Evolutionary conservation across 2,888 invertebrate species (phyloP).

Genomic region (Drosophila bunnanda): DNA sequence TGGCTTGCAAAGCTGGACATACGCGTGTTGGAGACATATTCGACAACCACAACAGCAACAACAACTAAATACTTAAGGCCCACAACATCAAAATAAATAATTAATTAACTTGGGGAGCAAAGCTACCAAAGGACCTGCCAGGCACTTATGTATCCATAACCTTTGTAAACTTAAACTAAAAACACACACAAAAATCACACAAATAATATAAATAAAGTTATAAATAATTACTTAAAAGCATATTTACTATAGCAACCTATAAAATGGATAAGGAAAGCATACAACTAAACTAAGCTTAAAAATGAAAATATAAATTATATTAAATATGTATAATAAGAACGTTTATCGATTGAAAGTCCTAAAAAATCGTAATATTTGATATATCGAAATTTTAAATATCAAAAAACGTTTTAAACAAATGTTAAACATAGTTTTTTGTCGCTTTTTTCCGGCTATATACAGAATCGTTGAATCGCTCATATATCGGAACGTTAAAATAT

Average conservation of each 20-base stretch:
- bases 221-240: neutral
- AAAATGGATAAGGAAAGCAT: neutral
- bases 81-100: constrained; percentile 10
- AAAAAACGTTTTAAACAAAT: neutral
- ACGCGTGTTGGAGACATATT: constrained; percentile 85
- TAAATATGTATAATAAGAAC: neutral
- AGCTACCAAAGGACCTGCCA: neutral
- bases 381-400: neutral
- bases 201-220: neutral
- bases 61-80: constrained; percentile 15
- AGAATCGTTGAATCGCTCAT: neutral
- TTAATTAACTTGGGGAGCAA: constrained; percentile 1
- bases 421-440: too few species aligned
- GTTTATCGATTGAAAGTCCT: neutral
- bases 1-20: constrained; percentile 13
- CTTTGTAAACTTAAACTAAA: neutral
- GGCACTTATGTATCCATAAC: neutral
- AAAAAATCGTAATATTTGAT: neutral
- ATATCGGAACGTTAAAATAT: neutral
- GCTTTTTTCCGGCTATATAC: neutral
- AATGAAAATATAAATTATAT: neutral
- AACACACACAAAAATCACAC: neutral
- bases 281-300: neutral
- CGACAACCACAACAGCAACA: constrained; percentile 66
- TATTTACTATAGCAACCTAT: neutral